Percentiles rank a stretch among this genome's conserved stretches.
phyloP scores from a whole-genome alignment of 1,140 invertebrate genomes.

The Zaprionus ghesquierei region DNA sequence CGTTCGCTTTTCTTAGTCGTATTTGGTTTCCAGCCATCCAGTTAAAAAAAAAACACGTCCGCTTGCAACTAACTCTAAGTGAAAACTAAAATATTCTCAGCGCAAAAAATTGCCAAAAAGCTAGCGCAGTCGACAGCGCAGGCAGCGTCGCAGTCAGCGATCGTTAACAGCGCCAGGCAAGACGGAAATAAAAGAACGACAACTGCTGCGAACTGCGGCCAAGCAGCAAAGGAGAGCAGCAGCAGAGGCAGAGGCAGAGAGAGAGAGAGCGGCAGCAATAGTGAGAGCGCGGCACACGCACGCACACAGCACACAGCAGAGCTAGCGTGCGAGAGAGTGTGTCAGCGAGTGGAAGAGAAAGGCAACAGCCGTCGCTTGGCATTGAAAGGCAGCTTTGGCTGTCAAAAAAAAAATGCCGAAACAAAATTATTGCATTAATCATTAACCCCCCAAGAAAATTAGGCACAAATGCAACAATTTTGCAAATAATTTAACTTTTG shows the following conservation, averaged over 20 bases:
- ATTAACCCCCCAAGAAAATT: neutral
- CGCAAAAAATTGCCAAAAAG: constrained; percentile 68
- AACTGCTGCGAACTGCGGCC: too few relatives aligned
- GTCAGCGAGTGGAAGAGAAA: constrained; percentile 8
- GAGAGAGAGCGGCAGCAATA: neutral
- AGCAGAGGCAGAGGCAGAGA: constrained; percentile 34
- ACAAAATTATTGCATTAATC: constrained; percentile 1
- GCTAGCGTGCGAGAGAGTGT: neutral
- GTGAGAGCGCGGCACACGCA: neutral
- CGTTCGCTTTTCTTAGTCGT: constrained; percentile 58
- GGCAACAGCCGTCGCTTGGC: constrained; percentile 45
- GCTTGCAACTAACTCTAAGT: constrained; percentile 82
- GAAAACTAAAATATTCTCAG: constrained; percentile 72
- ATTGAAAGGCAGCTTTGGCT: constrained; percentile 57
- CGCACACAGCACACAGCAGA: constrained; percentile 9
- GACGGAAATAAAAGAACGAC: constrained; percentile 75
- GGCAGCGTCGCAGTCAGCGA: constrained; percentile 8
- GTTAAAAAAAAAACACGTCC: constrained; percentile 76
- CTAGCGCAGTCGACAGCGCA: neutral
- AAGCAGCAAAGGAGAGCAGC: neutral
- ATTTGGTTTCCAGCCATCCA: constrained; percentile 83
- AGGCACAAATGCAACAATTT: neutral
- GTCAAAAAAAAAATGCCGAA: constrained; percentile 45
- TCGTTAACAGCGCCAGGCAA: constrained; percentile 61
- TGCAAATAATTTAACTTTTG: constrained; percentile 6